Percentiles rank a stretch among this genome's conserved stretches.
phyloP scores from a whole-genome alignment of 1,140 invertebrate genomes.

The Bemisia tabaci region DNA sequence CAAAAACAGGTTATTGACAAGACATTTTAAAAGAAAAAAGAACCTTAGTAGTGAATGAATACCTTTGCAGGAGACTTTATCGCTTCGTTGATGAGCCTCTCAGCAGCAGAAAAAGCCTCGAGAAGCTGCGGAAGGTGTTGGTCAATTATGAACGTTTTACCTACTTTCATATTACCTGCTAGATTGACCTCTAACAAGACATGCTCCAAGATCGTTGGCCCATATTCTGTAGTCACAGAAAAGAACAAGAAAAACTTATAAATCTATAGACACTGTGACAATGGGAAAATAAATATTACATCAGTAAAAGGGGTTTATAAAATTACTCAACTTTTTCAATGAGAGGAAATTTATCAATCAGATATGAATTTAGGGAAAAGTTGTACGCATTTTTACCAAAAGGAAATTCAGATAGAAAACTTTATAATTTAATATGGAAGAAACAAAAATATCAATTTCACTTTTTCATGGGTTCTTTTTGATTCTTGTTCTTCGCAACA shows the following conservation, averaged over 20 bases:
- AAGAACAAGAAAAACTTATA: slow-evolving; percentile 2
- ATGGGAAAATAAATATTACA: neutral
- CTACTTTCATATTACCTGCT: slow-evolving; percentile 36
- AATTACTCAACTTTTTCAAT: no score
- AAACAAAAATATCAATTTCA: no score
- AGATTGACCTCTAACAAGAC: slow-evolving; percentile 59
- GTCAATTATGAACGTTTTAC: slow-evolving; percentile 49
- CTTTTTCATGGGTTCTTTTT: no score
- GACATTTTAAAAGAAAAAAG: no score
- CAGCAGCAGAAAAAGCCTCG: slow-evolving; percentile 52
- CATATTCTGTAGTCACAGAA: slow-evolving; percentile 51
- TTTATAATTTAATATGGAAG: no score
- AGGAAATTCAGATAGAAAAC: no score
- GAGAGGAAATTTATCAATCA: no score
- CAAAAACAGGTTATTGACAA: no score
- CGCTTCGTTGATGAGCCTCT: slow-evolving; percentile 40
- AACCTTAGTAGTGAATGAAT: slow-evolving; percentile 17
- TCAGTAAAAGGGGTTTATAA: neutral
- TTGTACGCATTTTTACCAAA: no score
- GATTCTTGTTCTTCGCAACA: no score
- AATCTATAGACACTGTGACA: neutral
- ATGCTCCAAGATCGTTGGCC: slow-evolving; percentile 82
- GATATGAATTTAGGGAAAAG: no score
- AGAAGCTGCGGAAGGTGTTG: slow-evolving; percentile 50
- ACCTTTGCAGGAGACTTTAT: slow-evolving; percentile 35